Evolutionary conservation across 2,888 invertebrate species (phyloP).

Genomic region (Disparrhopalites patrizii): DNA sequence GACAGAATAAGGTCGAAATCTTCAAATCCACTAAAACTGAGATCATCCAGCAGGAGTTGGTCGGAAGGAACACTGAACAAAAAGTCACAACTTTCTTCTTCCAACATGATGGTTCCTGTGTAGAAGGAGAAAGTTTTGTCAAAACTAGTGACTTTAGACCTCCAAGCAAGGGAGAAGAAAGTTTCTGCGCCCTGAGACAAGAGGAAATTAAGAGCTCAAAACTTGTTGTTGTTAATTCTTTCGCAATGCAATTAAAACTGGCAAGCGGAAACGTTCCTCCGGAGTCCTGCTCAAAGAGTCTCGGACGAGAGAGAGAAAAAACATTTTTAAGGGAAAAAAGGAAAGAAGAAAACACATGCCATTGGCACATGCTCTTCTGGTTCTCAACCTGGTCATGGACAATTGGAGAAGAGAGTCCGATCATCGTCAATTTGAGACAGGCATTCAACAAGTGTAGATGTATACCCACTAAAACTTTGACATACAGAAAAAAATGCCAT

Average conservation of each 20-base stretch:
- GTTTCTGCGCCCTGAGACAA: neutral
- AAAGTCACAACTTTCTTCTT: constrained; percentile 17
- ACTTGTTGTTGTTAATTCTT: neutral
- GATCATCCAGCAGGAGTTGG: constrained; percentile 11
- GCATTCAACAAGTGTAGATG: too few species aligned
- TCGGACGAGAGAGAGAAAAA: neutral
- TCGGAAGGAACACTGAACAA: constrained; percentile 6
- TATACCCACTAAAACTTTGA: too few species aligned
- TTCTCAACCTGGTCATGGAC: constrained; percentile 15
- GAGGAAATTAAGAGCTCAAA: neutral
- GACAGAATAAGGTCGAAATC: constrained; percentile 15
- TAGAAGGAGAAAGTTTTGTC: neutral
- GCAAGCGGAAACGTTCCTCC: neutral
- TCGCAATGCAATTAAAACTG: constrained; percentile 8
- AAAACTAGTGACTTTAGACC: neutral
- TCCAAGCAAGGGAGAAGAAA: neutral
- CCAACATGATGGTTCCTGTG: constrained; percentile 9
- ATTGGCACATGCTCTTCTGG: constrained; percentile 7
- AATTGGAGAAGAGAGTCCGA: too few species aligned
- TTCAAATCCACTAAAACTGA: constrained; percentile 10
- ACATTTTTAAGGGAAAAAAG: too few species aligned
- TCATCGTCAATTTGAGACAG: constrained; percentile 6
- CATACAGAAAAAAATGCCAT: too few species aligned
- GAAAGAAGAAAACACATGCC: too few species aligned
- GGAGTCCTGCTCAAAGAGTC: constrained; percentile 3